phyloP scores from a whole-genome alignment of 2,113 vertebrate species.

The Strix uralensis region DNA sequence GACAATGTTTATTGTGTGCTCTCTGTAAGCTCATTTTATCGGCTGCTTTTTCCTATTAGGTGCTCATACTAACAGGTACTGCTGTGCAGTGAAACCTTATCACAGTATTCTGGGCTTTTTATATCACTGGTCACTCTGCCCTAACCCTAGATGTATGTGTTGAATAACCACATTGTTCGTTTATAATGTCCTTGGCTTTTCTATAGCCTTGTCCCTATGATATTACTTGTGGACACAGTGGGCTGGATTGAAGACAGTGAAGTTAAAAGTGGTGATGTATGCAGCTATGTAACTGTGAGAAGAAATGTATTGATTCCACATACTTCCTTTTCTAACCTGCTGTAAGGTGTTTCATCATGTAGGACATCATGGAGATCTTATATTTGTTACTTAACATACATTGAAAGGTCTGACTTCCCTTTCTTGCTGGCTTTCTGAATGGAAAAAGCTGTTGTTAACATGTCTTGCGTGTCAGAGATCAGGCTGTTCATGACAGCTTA shows the following conservation, averaged over 20 bases:
- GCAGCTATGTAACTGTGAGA: conserved; percentile 66
- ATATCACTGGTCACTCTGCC: conserved; percentile 48
- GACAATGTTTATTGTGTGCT: neutral
- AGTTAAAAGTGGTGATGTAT: conserved; percentile 65
- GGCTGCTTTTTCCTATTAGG: neutral
- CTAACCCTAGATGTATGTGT: conserved; percentile 36
- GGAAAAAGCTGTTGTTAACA: conserved; percentile 59
- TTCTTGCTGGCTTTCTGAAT: conserved; percentile 60
- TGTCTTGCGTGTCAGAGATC: conserved; percentile 66
- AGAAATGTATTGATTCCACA: conserved; percentile 59
- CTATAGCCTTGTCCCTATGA: conserved; percentile 55
- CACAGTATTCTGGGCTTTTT: conserved; percentile 8
- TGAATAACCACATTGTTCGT: conserved; percentile 61
- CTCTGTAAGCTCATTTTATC: neutral
- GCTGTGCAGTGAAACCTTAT: neutral
- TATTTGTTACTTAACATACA: conserved; percentile 67
- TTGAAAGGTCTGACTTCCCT: conserved; percentile 55
- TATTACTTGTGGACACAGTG: conserved; percentile 58
- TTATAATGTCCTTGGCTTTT: conserved; percentile 60
- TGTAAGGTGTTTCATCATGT: conserved; percentile 63
- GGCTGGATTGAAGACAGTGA: conserved; percentile 49
- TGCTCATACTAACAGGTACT: neutral
- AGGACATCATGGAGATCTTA: conserved; percentile 60
- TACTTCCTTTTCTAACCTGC: conserved; percentile 54
- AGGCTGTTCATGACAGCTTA: conserved; percentile 53